Evolutionary conservation across 2,888 invertebrate species (phyloP).

Genomic region (Volucella zonaria): DNA sequence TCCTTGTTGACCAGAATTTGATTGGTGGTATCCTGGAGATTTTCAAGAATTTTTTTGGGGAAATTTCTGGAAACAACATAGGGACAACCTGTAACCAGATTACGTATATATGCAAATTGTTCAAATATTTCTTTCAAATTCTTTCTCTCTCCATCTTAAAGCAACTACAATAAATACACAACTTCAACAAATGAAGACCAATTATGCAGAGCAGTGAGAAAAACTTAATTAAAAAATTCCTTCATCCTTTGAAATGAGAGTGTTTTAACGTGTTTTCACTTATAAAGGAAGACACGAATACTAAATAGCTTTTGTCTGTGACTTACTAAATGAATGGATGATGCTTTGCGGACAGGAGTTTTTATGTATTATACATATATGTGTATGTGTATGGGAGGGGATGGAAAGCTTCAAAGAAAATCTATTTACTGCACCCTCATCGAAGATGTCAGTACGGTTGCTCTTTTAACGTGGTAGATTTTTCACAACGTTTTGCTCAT

Average conservation of each 20-base stretch:
- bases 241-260: constrained; percentile 20
- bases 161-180: background rate
- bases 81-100: background rate
- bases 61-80: background rate
- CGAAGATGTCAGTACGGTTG: background rate
- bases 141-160: background rate
- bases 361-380: background rate
- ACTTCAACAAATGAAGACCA: constrained; percentile 7
- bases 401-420: background rate
- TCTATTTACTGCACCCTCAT: background rate
- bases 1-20: constrained; percentile 3
- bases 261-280: constrained; percentile 3
- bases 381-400: background rate
- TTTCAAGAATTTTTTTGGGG: background rate
- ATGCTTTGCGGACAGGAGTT: no score
- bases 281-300: background rate
- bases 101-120: background rate
- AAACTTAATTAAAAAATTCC: constrained; percentile 51
- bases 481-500: constrained; percentile 20
- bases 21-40: constrained; percentile 4
- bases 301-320: no score
- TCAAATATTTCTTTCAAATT: constrained; percentile 1
- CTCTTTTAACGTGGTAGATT: no score
- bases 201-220: constrained; percentile 7
- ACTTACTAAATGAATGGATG: no score